Conservation (phyloP, 2,113 vertebrate genomes). For the Caretta caretta region DNA sequence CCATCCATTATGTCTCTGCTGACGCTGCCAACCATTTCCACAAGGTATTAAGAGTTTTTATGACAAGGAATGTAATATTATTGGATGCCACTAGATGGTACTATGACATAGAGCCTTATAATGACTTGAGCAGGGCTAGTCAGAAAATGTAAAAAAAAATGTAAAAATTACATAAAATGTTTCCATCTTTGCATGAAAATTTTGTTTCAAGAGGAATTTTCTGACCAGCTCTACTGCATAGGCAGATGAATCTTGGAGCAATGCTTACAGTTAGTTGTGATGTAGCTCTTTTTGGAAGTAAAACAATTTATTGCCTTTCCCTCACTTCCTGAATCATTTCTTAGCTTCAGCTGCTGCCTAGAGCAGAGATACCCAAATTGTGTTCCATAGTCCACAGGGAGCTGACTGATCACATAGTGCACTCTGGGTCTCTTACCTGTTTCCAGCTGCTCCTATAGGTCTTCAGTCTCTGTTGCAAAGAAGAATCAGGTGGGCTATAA, state of each 20-base stretch:
- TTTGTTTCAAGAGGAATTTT: slow-evolving; percentile 1
- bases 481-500: not conserved
- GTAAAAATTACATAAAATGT: not conserved
- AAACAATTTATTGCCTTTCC: not conserved
- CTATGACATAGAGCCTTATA: slow-evolving; percentile 37
- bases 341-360: not conserved
- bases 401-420: not conserved
- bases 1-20: not conserved
- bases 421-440: not conserved
- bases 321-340: not conserved
- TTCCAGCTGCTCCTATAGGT: not conserved
- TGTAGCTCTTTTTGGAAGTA: slow-evolving; percentile 5
- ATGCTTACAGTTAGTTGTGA: not conserved
- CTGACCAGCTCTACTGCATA: slow-evolving; percentile 54
- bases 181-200: not conserved
- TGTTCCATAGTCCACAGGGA: not conserved
- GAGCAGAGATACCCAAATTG: not conserved
- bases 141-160: rapidly evolving
- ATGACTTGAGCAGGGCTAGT: not conserved
- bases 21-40: not conserved
- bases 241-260: slow-evolving; percentile 2
- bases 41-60: not conserved
- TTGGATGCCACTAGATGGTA: slow-evolving; percentile 55
- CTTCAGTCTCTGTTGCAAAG: not conserved
- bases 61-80: not conserved